Conservation (phyloP, 2,797 vertebrate genomes). For the Tenualosa ilisha region DNA sequence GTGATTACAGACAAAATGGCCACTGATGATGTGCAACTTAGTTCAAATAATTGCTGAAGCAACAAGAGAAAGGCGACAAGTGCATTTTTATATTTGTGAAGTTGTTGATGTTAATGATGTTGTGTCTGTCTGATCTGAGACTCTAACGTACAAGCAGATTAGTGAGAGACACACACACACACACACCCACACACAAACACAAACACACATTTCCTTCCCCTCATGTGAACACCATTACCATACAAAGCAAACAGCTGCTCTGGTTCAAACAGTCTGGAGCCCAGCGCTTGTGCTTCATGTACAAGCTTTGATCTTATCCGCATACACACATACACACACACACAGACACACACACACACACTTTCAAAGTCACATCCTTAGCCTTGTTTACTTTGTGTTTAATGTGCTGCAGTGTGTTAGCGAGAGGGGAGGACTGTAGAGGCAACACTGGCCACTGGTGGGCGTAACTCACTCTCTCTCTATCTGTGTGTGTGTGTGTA, state of each 20-base stretch:
- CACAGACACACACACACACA: background rate
- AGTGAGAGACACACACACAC: no score
- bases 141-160: no score
- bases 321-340: no score
- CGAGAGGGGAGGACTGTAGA: background rate
- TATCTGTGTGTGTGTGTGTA: no score
- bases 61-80: no score
- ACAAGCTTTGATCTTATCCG: background rate
- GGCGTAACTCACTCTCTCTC: background rate
- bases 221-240: slow-evolving; percentile 2
- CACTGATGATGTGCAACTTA: no score
- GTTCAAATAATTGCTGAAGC: no score
- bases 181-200: no score
- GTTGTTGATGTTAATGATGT: no score
- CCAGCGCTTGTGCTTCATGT: background rate
- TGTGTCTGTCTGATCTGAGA: no score
- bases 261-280: background rate
- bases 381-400: slow-evolving; percentile 9
- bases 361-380: background rate
- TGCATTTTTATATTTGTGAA: no score
- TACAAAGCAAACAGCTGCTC: slow-evolving; percentile 17
- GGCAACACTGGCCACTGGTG: background rate
- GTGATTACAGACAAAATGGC: no score
- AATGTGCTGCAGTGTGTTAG: background rate
- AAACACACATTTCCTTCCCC: background rate